Base-by-base conservation (phyloP, 1,140 invertebrate species). In the Zeugodacus cucurbitae region DNA sequence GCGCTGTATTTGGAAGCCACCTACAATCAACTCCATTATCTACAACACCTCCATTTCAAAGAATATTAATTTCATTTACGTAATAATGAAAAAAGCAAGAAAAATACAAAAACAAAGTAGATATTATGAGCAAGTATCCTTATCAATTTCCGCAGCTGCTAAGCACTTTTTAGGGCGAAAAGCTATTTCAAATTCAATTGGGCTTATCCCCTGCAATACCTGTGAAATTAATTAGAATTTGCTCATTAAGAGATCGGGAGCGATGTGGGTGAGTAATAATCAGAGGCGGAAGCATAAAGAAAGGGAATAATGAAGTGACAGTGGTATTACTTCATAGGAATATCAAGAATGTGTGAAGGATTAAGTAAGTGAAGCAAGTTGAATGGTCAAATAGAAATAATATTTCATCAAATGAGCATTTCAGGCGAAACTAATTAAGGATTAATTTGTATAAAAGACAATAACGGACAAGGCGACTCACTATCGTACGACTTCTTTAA, bases 211-310 rank as follows among this genome's bases (percentile, higher is more conserved):
- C 1, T 4, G 48, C 48, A 78, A 88, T 67, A 78, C 48, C 67
- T 74, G 48, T 0, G 87, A 70, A 88, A 58, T 88, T 88, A 88
- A 88, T 88, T 88, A 88, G 44, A 74, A 78, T 74, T 58, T 78
- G 29, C 29, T 78, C n/a, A 74, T 88, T 57, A 74, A n/a, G 11
- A 6, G 26, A 34, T 34, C 4, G 14, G 48, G 48, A 54, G 17
- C 14, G 64, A 48, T 87, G 37, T 54, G 48, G 48, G 48, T 17
- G 48, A 17, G 48, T 48, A 48, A 48, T 70, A 62, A 87, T 54
- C 32, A 17, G 37, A 87, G 26, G n/a, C 78, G 48, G 41, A 85
- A 85, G 11, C 48, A 48, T 14, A 48, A 17, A n/a, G 78, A 82
- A 82, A 44, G 20, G 6, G 44, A 54, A 10, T 17, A 54, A 22